phyloP scores from a whole-genome alignment of 2,797 vertebrate species.

The Lepus townsendii region DNA sequence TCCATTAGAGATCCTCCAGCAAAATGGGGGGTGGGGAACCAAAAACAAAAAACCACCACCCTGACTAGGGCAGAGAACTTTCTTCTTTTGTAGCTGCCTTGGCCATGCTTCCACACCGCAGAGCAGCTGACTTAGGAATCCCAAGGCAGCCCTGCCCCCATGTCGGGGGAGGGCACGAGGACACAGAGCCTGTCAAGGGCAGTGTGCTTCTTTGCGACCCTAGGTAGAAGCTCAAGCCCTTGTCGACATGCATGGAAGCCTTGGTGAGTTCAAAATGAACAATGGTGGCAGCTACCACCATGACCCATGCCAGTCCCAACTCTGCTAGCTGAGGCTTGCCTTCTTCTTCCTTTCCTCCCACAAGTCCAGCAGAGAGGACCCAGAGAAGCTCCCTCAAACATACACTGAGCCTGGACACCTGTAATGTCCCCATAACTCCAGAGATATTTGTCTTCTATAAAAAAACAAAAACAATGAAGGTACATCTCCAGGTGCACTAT shows the following conservation, averaged over 20 bases:
- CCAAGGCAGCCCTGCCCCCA: no score
- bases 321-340: not conserved
- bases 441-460: conserved; percentile 62
- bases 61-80: not conserved
- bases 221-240: not conserved
- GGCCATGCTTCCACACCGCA: not conserved
- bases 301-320: conserved; percentile 3
- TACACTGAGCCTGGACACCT: conserved; percentile 63
- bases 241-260: not conserved
- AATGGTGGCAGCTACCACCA: not conserved
- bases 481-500: conserved; percentile 74
- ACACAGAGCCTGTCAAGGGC: not conserved
- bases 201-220: not conserved
- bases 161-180: accelerated
- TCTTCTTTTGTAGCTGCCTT: not conserved
- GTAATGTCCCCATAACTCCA: conserved; percentile 57
- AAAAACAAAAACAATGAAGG: conserved; percentile 63
- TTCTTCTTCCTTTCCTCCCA: not conserved
- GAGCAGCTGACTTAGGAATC: not conserved
- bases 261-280: not conserved
- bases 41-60: not conserved
- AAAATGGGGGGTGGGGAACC: not conserved
- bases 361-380: conserved; percentile 35
- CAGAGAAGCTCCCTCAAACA: conserved; percentile 48
- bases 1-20: not conserved